phyloP scores from a whole-genome alignment of 2,113 vertebrate genomes.

The Brachionichthys hirsutus region DNA sequence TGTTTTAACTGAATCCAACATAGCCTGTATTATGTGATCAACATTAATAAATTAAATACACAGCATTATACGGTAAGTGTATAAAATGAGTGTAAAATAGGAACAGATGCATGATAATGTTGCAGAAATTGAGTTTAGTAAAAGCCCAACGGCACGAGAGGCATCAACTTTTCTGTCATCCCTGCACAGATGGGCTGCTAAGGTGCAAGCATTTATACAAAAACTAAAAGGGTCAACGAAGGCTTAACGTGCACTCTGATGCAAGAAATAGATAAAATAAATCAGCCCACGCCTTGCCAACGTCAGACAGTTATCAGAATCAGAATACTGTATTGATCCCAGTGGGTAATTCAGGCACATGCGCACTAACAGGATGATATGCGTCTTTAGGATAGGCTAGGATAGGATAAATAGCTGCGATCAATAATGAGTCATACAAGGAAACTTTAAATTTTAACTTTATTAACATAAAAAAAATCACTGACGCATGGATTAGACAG shows the following conservation, averaged over 20 bases:
- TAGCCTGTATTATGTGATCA: background rate
- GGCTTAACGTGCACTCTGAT: constrained; percentile 32
- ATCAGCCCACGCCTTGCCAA: constrained; percentile 42
- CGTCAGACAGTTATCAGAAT: constrained; percentile 24
- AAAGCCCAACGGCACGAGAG: background rate
- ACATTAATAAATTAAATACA: background rate
- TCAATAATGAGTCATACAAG: background rate
- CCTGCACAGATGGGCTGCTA: constrained; percentile 12
- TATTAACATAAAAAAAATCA: no score
- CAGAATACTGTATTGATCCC: no score
- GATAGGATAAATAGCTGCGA: background rate
- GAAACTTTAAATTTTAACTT: background rate
- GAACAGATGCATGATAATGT: background rate
- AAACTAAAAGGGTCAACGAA: constrained; percentile 38
- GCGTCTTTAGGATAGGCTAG: no score
- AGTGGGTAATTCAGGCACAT: no score
- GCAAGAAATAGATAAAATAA: background rate
- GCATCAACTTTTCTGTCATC: constrained; percentile 22
- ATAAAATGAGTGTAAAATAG: background rate
- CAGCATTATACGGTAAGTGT: no score
- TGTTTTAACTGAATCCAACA: constrained; percentile 3
- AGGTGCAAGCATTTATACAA: constrained; percentile 22
- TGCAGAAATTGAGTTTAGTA: background rate
- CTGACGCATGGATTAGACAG: no score
- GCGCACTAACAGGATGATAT: no score